Conservation (phyloP, 2,888 invertebrate genomes). For the Synanthedon myopaeformis region DNA sequence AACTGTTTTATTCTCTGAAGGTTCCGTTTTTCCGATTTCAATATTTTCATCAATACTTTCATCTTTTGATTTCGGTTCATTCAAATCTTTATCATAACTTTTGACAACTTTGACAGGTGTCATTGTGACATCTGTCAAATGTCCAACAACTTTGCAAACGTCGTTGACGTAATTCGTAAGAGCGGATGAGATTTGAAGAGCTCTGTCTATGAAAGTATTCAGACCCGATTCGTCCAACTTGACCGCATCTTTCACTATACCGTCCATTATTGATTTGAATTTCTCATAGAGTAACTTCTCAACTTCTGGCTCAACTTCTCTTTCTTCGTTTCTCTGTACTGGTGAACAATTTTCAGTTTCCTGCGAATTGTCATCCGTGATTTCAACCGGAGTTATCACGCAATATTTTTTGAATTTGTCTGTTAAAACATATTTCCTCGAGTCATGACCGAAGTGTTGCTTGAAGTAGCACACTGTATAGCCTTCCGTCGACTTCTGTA, state of each 20-base stretch:
- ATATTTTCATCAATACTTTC: neutral
- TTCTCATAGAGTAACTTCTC: slow-evolving; percentile 24
- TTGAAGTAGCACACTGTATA: slow-evolving; percentile 35
- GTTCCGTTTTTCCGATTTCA: neutral
- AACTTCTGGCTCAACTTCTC: neutral
- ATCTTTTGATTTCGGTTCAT: too few relatives aligned
- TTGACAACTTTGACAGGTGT: neutral
- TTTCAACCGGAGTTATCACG: slow-evolving; percentile 18
- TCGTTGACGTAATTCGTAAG: neutral
- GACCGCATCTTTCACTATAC: slow-evolving; percentile 15
- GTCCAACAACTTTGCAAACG: neutral
- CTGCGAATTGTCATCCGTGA: slow-evolving; percentile 1
- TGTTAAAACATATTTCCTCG: slow-evolving; percentile 13
- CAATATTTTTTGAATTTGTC: slow-evolving; percentile 23
- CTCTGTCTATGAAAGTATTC: neutral
- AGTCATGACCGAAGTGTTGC: slow-evolving; percentile 27
- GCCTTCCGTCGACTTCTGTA: slow-evolving; percentile 28
- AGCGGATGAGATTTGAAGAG: neutral
- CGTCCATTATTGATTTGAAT: slow-evolving; percentile 32
- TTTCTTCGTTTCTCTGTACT: neutral
- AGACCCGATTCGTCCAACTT: neutral
- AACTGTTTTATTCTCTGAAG: too few relatives aligned
- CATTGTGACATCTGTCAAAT: neutral
- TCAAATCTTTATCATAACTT: neutral
- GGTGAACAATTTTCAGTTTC: slow-evolving; percentile 9